A percentile compares a stretch with the other conserved stretches of the same genome.
phyloP scores from a whole-genome alignment of 2,888 invertebrate species.

The Nomada ferruginata region DNA sequence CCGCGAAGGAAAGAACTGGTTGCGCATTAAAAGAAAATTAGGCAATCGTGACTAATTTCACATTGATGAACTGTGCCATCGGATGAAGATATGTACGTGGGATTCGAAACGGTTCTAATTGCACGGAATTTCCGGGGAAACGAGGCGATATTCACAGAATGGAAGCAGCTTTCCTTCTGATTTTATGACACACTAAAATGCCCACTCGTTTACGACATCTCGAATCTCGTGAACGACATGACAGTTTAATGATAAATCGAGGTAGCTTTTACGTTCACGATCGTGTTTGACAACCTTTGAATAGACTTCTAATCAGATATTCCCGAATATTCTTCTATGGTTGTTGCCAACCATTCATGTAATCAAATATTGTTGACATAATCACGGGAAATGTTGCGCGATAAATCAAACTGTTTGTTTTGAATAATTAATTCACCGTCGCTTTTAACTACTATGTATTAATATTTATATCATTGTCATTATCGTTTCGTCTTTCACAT shows the following conservation, averaged over 20 bases:
- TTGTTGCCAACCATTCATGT: neutral
- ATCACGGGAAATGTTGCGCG: neutral
- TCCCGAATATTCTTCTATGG: neutral
- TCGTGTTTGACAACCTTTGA: neutral
- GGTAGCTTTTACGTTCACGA: constrained; percentile 11
- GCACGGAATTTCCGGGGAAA: constrained; percentile 14
- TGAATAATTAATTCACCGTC: neutral
- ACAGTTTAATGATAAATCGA: constrained; percentile 7
- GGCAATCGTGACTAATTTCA: neutral
- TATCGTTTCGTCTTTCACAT: too few species aligned
- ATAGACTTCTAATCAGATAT: neutral
- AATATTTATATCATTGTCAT: too few species aligned
- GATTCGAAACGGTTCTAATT: constrained; percentile 13
- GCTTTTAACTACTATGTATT: neutral
- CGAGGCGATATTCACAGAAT: neutral
- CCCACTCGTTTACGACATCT: constrained; percentile 22
- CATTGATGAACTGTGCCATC: neutral
- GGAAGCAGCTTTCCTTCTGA: constrained; percentile 2
- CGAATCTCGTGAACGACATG: neutral
- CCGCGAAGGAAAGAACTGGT: neutral
- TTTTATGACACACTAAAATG: constrained; percentile 28
- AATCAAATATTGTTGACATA: neutral
- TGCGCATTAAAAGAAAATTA: neutral
- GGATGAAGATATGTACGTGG: too few species aligned
- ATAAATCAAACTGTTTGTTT: neutral